Percentiles rank a stretch among this genome's conserved stretches.
These are phyloP conservation scores for Autographa pulchrina DNA, from an alignment of 2,888 invertebrate species.

Conservation along the genomic window DNA sequence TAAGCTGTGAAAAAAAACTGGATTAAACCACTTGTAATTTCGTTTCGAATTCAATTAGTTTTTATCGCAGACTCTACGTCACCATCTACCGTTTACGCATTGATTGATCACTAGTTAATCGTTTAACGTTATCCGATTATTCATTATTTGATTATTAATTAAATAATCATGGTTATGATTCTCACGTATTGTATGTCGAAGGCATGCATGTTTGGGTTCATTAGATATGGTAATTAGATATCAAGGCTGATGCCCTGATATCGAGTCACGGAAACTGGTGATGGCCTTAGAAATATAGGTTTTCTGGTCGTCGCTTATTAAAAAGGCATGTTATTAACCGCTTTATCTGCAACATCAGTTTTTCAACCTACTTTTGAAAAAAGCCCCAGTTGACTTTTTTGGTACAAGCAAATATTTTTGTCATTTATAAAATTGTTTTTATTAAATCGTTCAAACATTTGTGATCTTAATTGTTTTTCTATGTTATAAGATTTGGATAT, in stretches of 20 bases:
- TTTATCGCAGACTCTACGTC: background rate
- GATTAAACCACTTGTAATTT: background rate
- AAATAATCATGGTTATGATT: constrained; percentile 3
- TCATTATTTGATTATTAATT: background rate
- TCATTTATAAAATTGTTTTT: too few species aligned
- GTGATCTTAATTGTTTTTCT: too few species aligned
- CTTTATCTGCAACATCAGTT: background rate
- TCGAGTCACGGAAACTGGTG: constrained; percentile 7
- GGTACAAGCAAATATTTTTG: background rate
- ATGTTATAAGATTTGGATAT: too few species aligned
- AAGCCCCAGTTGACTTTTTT: background rate
- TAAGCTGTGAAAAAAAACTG: constrained; percentile 64
- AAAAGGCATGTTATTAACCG: background rate
- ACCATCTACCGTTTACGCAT: background rate
- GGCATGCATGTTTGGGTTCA: constrained; percentile 15
- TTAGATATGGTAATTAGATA: constrained; percentile 6
- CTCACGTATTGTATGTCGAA: background rate
- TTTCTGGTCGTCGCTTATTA: background rate
- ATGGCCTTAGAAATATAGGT: constrained; percentile 4
- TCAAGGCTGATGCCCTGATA: background rate
- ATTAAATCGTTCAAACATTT: too few species aligned
- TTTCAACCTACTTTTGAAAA: background rate
- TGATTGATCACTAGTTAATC: constrained; percentile 15
- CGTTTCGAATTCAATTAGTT: background rate
- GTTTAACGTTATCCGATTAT: constrained; percentile 7